These are phyloP conservation scores for Macaria notata DNA, from an alignment of 2,888 invertebrate genomes.

Conservation along the genomic window DNA sequence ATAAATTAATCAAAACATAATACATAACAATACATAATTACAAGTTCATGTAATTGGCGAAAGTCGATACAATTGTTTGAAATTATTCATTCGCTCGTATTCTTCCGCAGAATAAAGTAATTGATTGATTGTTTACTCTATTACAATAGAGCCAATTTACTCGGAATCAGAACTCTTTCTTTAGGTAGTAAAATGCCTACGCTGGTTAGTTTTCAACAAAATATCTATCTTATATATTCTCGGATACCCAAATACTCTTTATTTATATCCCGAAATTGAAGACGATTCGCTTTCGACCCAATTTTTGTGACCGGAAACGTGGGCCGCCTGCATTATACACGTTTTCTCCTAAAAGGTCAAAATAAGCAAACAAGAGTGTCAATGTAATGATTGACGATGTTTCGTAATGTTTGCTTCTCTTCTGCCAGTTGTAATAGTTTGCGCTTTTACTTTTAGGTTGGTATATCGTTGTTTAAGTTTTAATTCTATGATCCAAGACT, in stretches of 20 bases:
- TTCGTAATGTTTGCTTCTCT: constrained; percentile 34
- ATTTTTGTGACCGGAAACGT: constrained; percentile 21
- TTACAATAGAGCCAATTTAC: background rate
- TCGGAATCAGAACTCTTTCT: no score
- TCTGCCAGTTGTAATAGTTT: no score
- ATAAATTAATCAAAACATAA: constrained; percentile 15
- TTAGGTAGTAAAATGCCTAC: no score
- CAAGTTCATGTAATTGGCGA: constrained; percentile 41
- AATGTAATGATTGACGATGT: constrained; percentile 48
- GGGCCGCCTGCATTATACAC: constrained; percentile 3
- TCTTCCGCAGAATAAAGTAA: constrained; percentile 5
- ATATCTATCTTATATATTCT: no score
- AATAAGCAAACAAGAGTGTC: constrained; percentile 27
- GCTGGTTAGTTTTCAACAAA: no score
- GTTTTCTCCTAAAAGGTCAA: constrained; percentile 17
- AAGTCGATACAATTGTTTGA: constrained; percentile 30
- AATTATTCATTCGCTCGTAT: background rate
- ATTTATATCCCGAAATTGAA: no score
- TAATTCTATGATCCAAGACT: no score
- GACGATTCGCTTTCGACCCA: constrained; percentile 14
- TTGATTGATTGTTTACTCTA: constrained; percentile 1
- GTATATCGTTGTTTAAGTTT: no score
- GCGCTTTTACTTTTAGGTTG: no score
- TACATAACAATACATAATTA: constrained; percentile 1
- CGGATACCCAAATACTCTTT: no score